Base-by-base conservation (phyloP, 1,140 invertebrate genomes). In the Rhopalosiphum maidis region DNA sequence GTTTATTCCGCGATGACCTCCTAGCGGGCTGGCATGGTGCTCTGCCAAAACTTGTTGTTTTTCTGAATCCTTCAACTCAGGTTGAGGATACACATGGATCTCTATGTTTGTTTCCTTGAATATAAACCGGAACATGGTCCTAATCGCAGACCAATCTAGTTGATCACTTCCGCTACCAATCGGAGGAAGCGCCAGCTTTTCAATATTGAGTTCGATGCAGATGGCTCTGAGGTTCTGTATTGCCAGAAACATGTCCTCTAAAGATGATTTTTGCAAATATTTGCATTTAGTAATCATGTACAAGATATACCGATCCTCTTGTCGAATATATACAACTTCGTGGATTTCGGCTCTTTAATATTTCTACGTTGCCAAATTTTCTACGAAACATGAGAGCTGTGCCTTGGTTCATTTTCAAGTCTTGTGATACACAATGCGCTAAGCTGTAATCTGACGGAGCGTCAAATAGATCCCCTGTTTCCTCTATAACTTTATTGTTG, bases 21-120 rank as follows among this genome's bases (percentile, higher is more conserved):
- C 54, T 25, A 55, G 7, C 0, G 1, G n/a, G 25, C 25, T 43
- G 55, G 93, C 22, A 94, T 94, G 93, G 91, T 68, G 55, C 25
- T 94, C 91, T n/a, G n/a, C 54, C 2, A 93, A 22, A 3, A 60
- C 25, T 46, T 35, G 2, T n/a, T 46, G 30, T 25, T n/a, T 46
- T 21, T 90, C 87, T 6, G 23, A 1, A 25, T 55, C 5, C 8
- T 55, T 55, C 11, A 55, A 9, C 55, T 55, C 55, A 2, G 23
- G 7, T 86, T 30, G 46, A 37, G 21, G 0, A 25, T 48, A 86
- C 5, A 86, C 35, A 87, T 37, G 21, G 2, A 51, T 55, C 4
- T 55, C 8, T 1, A 93, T 54, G 41, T 46, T 4, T 23, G 51
- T 85, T 21, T 93, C 37, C 3, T 83, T 41, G 30, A 86, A 93